Evolutionary conservation across 2,113 vertebrate genomes (phyloP), one percentile per base, ranked within the genome.

Genomic region (Psilopogon haemacephalus): DNA sequence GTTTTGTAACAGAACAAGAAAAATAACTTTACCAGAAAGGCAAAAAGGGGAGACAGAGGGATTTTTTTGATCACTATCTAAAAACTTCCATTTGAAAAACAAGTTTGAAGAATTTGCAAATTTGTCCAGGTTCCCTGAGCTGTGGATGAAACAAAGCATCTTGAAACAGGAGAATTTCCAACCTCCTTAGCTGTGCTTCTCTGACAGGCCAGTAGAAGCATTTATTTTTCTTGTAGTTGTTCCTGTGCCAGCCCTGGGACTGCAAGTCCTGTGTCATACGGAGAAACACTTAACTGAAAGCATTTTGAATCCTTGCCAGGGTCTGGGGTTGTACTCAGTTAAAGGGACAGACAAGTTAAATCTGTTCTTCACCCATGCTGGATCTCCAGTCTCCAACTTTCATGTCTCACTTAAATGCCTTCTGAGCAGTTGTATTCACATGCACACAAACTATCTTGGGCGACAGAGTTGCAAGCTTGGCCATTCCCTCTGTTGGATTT

Each of bases 341-440:
- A 64, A 82, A 81, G 35, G 65, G 70, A 46, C 58, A 79, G 84
- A 59, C 35, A 46, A 44, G 38, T 50, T 38, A 38, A 72, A 46
- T 26, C 30, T 67, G 7, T 67, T 72, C 40, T 44, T 72, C 48
- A 58, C n/a, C 5, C 26, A 7, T 0, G 0, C 2, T 54, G 55
- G 30, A 33, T 64, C 26, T 16, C n/a, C 15, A 37, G 11, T 35
- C n/a, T 55, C 33, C 63, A 87, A 8, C 24, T 15, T 71, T 50
- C 28, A 48, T 14, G 38, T 23, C 16, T 38, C 23, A 15, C 24
- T 73, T 52, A 33, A 23, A 33, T 76, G 20, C 75, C 6, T 4
- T 8, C 26, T 15, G 42, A 40, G 62, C 37, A 12, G 32, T 13
- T 42, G 6, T 3, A 6, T 5, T 32, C 28, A 11, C 3, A 0